Base-by-base conservation (phyloP, 1,140 invertebrate species). In the Choristoneura fumiferana region DNA sequence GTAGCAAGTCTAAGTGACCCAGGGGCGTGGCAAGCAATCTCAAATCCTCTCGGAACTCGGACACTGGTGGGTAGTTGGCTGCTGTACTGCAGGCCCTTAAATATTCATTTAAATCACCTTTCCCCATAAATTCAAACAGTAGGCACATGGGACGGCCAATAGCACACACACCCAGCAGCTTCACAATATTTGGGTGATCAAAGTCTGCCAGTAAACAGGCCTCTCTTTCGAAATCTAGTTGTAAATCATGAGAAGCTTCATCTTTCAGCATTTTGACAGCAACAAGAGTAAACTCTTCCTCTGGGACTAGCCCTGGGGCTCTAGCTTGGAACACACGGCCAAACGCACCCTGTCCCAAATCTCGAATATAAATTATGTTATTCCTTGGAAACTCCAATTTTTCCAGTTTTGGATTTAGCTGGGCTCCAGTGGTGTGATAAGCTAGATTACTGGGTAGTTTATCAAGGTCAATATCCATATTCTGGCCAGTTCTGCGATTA, bases 241-340 rank as follows among this genome's bases (percentile, higher is more conserved):
- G 93, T 63, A 99, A 91, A 81, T 98, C 97, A 67, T 97, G 96
- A 5, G 96, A 96, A 4, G 97, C 97, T 90, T 99, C 97, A 74
- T 99, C 97, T 86, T 98, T 98, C 0, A 99, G 89, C 95, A 99
- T 98, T 91, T 99, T 99, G 0, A 99, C 97, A 13, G 97, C 98
- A 15, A 99, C 96, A 73, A 98, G 90, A 0, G 96, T 96, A 62
- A 97, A 96, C 68, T 97, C 96, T 90, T 98, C 95, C 13, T 94
- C 94, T 54, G 95, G 91, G 0, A 96, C 91, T 1, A 98, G 84
- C 4, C 95, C 95, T 0, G 97, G 96, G 0, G 96, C 97, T 90
- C 96, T 97, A 0, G 97, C 97, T 92, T 98, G 96, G 81, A 99
- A 99, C 0, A 99, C 97, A 70, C 97, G 91, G 0, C 98, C 98